A percentile compares a stretch with the other conserved stretches of the same genome.
These are phyloP conservation scores for Frankliniella fusca DNA, from an alignment of 2,888 invertebrate genomes.

Conservation along the genomic window DNA sequence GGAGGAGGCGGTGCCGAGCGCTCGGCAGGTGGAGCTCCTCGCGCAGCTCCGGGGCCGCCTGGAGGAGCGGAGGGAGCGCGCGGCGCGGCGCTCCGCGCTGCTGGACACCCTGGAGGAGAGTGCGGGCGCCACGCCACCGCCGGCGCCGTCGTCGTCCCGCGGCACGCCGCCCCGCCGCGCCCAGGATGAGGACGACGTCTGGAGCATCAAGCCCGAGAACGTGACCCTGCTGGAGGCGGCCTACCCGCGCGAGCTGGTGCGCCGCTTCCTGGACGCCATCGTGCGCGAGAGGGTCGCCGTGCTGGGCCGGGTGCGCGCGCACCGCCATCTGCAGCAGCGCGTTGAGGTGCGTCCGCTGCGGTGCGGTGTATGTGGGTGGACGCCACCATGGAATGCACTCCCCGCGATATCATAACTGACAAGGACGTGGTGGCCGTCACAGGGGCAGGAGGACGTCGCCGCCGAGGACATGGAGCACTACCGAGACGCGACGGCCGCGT, in stretches of 20 bases:
- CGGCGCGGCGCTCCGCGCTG: neutral
- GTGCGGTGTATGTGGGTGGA: neutral
- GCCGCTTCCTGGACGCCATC: conserved; percentile 1
- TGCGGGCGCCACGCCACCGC: neutral
- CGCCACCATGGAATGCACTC: no score
- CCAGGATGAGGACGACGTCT: neutral
- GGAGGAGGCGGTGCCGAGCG: neutral
- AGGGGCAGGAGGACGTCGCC: neutral
- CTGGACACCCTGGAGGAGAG: neutral
- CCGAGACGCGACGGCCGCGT: neutral
- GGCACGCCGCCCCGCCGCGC: neutral
- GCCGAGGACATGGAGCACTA: conserved; percentile 21
- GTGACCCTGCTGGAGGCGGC: neutral
- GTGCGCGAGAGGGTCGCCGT: conserved; percentile 6
- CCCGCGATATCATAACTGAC: no score
- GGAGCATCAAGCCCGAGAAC: conserved; percentile 13
- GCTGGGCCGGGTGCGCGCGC: conserved; percentile 9
- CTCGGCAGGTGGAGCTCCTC: neutral
- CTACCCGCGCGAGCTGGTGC: neutral
- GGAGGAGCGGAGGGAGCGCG: neutral
- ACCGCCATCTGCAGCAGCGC: neutral
- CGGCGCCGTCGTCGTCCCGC: neutral
- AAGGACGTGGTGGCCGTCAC: neutral
- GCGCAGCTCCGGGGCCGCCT: neutral
- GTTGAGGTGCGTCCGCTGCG: neutral